Base-by-base conservation (phyloP, 1,140 invertebrate genomes). In the Triops longicaudatus region DNA sequence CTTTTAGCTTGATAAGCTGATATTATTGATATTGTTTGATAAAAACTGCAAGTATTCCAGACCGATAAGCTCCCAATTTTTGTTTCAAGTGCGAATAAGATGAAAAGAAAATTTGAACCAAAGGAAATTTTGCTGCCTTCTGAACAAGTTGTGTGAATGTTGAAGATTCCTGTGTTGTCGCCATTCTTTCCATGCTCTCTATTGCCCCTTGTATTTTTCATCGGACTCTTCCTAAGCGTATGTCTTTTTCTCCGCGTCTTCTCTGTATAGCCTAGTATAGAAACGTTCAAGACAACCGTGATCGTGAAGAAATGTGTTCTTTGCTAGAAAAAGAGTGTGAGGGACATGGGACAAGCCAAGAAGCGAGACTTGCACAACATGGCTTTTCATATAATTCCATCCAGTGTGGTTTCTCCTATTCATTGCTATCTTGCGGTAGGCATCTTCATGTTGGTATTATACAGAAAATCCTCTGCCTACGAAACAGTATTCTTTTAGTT, bases 1-100 rank as follows among this genome's bases (percentile, higher is more conserved):
- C 78, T 83, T n/a, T 78, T 80, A 80, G 78, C 79, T 85, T 73
- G 81, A 82, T 73, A 81, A 81, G 27, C 63, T 73, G 28, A 63
- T 73, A 77, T 76, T 42, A 78, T 82, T 73, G 75, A 73, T 42
- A 78, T 82, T 83, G 79, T 84, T 84, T 81, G 44, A 80, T 79
- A 80, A 82, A 72, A 79, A 80, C 81, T 81, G 82, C 37, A 82
- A 81, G 78, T 63, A 63, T 63, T 63, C 50, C 50, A 63, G 22
- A 7, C n/a, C 31, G 31, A 37, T 37, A 37, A 7, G 31, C 31
- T 37, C 31, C 31, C 31, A 37, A 37, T 37, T 37, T n/a, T 37
- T 37, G 31, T 37, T 37, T 4, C 2, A 2, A 2, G 31, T 37
- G 31, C 31, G 31, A 37, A 37, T 37, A 37, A 37, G 31, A 37